These are phyloP conservation scores for Pristionchus pacificus DNA, from an alignment of 1,140 invertebrate genomes.

Conservation along the genomic window DNA sequence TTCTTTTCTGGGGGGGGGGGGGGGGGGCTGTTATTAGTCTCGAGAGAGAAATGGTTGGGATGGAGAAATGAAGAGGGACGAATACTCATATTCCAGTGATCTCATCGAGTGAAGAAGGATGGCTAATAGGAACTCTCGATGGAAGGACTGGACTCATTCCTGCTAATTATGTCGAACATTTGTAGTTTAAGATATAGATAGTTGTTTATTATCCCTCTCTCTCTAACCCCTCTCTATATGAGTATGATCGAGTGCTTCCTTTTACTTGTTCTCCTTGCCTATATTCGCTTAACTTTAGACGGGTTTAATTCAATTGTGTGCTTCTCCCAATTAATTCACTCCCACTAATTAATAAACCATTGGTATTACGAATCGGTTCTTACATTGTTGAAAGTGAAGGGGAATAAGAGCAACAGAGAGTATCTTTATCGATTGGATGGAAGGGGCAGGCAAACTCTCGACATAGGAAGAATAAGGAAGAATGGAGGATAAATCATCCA, in stretches of 20 bases:
- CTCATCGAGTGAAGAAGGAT: conserved; percentile 85
- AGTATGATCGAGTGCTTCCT: neutral
- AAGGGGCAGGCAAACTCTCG: too few species aligned
- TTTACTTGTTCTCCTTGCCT: neutral
- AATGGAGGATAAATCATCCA: neutral
- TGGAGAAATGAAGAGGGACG: conserved; percentile 9
- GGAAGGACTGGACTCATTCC: conserved; percentile 89
- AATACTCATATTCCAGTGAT: conserved; percentile 68
- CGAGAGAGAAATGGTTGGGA: neutral
- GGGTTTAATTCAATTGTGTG: too few species aligned
- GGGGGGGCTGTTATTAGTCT: too few species aligned
- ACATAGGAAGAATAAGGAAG: neutral
- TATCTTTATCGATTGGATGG: neutral
- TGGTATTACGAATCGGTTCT: too few species aligned
- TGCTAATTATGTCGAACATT: conserved; percentile 87
- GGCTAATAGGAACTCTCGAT: conserved; percentile 88
- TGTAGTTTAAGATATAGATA: conserved; percentile 38
- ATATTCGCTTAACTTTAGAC: neutral
- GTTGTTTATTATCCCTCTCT: neutral
- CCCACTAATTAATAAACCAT: too few species aligned
- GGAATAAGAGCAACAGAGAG: neutral
- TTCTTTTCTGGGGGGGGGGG: too few species aligned
- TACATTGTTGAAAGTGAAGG: neutral
- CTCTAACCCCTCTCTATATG: neutral
- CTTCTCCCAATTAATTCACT: too few species aligned